phyloP scores from a whole-genome alignment of 1,140 invertebrate species.

The Nilaparvata lugens region DNA sequence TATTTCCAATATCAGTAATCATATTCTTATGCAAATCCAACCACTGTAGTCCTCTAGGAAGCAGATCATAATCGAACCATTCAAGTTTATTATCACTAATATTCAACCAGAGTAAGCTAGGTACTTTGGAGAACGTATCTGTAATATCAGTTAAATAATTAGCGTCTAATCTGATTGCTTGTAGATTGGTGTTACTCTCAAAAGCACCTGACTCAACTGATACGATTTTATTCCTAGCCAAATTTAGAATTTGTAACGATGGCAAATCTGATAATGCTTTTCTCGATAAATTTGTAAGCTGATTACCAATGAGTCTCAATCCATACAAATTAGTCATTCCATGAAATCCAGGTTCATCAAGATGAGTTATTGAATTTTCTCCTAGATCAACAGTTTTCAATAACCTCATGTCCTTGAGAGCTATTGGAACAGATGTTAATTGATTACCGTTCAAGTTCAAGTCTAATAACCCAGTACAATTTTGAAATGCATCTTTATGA shows the following conservation, averaged over 20 bases:
- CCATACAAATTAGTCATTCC: slow-evolving; percentile 74
- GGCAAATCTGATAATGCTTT: slow-evolving; percentile 71
- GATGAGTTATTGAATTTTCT: slow-evolving; percentile 63
- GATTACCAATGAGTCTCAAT: slow-evolving; percentile 77
- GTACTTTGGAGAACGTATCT: slow-evolving; percentile 72
- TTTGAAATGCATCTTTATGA: slow-evolving; percentile 70
- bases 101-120: slow-evolving; percentile 78
- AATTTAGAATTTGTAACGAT: slow-evolving; percentile 75
- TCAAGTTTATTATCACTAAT: slow-evolving; percentile 83
- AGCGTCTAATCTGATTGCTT: slow-evolving; percentile 76
- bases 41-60: slow-evolving; percentile 75
- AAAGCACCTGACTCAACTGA: slow-evolving; percentile 75
- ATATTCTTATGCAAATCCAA: slow-evolving; percentile 84
- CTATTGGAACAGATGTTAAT: slow-evolving; percentile 59
- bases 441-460: slow-evolving; percentile 75
- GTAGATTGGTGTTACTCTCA: slow-evolving; percentile 63
- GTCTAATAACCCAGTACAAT: slow-evolving; percentile 66
- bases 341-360: slow-evolving; percentile 70
- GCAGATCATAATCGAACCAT: slow-evolving; percentile 82
- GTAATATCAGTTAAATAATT: slow-evolving; percentile 78
- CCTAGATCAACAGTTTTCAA: slow-evolving; percentile 71
- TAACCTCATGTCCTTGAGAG: slow-evolving; percentile 61
- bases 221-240: slow-evolving; percentile 75
- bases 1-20: slow-evolving; percentile 68
- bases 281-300: slow-evolving; percentile 74